These are phyloP conservation scores for Hoplostethus atlanticus DNA, from an alignment of 2,797 vertebrate genomes.

Conservation along the genomic window DNA sequence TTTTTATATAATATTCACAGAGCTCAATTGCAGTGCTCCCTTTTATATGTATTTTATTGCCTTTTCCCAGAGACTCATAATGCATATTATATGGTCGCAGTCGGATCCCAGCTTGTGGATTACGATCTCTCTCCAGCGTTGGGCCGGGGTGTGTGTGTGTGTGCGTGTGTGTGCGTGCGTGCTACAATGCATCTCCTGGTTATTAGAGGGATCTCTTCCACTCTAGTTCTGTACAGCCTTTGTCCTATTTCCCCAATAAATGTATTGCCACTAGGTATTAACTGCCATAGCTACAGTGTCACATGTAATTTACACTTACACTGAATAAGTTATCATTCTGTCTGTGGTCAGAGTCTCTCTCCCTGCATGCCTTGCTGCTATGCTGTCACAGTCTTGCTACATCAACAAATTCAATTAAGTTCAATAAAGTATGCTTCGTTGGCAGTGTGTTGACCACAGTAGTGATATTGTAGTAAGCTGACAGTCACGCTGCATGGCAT, in stretches of 20 bases:
- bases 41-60: constrained; percentile 36
- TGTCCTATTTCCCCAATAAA: neutral
- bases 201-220: neutral
- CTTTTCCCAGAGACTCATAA: constrained; percentile 37
- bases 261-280: no score
- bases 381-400: constrained; percentile 2
- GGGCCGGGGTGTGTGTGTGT: constrained; percentile 18
- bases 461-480: neutral
- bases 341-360: neutral
- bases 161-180: constrained; percentile 9
- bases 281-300: no score
- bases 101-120: constrained; percentile 37
- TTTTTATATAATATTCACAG: constrained; percentile 41
- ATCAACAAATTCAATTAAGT: neutral
- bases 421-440: neutral
- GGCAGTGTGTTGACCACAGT: constrained; percentile 2
- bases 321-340: neutral
- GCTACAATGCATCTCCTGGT: neutral
- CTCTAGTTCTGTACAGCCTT: neutral
- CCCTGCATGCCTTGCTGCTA: neutral
- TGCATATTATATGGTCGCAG: constrained; percentile 30
- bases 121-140: constrained; percentile 23
- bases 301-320: neutral
- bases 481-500: no score
- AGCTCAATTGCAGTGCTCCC: constrained; percentile 28